Conservation (phyloP, 1,140 invertebrate genomes). For the Mamestra configurata region DNA sequence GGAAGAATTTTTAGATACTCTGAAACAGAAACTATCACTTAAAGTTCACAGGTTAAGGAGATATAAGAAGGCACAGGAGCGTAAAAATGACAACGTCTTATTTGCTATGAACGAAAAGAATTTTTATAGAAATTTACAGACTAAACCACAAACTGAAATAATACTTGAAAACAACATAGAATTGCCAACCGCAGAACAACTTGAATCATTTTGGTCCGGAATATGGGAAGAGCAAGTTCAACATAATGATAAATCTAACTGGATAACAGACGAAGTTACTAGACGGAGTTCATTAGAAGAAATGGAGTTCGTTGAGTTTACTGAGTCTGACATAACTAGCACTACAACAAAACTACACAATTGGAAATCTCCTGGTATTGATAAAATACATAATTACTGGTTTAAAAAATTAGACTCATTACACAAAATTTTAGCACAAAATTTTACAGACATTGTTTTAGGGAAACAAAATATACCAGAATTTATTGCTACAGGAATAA, state of each 20-base stretch:
- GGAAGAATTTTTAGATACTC: neutral
- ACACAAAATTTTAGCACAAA: neutral
- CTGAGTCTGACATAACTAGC: neutral
- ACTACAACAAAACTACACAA: neutral
- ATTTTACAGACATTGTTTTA: neutral
- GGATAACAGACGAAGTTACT: neutral
- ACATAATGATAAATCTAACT: neutral
- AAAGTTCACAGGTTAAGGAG: conserved; percentile 54
- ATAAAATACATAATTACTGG: conserved; percentile 10
- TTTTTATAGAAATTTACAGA: conserved; percentile 47
- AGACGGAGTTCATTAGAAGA: too few relatives aligned
- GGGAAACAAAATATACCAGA: too few relatives aligned
- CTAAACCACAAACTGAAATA: neutral
- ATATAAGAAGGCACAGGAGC: too few relatives aligned
- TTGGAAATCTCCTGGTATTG: neutral
- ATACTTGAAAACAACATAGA: neutral
- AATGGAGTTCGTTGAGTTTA: neutral
- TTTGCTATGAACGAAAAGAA: too few relatives aligned
- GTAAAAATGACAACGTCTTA: too few relatives aligned
- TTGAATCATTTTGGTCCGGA: too few relatives aligned
- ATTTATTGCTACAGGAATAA: too few relatives aligned
- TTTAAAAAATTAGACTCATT: neutral
- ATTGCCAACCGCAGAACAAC: neutral
- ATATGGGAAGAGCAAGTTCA: neutral
- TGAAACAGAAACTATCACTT: neutral